Conservation (phyloP, 2,113 vertebrate genomes). For the Oreamnos americanus region DNA sequence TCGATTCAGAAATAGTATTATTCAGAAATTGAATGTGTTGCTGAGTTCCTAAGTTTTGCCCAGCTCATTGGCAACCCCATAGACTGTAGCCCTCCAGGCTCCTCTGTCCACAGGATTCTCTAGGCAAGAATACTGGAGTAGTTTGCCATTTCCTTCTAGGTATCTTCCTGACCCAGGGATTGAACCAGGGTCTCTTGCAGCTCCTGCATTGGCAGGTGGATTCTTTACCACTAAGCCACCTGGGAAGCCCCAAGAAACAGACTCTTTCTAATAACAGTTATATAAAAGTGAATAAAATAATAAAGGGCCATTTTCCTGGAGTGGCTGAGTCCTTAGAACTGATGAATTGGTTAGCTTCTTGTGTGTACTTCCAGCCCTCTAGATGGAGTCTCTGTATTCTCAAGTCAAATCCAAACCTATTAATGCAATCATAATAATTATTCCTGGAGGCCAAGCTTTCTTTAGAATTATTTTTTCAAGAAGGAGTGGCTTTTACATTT, state of each 20-base stretch:
- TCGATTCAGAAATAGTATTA: not conserved
- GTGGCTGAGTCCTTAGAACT: not conserved
- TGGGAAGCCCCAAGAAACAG: not conserved
- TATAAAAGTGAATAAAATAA: not conserved
- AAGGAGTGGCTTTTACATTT: not conserved
- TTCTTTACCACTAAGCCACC: not conserved
- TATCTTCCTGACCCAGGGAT: too few relatives aligned
- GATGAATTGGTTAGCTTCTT: not conserved
- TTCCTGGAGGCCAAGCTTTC: not conserved
- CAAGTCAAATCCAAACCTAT: not conserved
- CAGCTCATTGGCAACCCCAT: not conserved
- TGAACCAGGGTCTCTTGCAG: too few relatives aligned
- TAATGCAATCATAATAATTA: not conserved
- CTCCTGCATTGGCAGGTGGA: not conserved
- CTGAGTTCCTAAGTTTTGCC: not conserved
- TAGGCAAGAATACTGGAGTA: not conserved
- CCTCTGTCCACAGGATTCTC: not conserved
- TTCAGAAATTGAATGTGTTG: not conserved
- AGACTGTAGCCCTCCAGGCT: not conserved
- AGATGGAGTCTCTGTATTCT: not conserved
- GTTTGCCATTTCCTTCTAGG: not conserved
- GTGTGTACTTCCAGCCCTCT: not conserved
- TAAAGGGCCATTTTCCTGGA: not conserved
- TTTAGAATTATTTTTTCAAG: slow-evolving; percentile 13
- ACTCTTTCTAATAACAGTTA: not conserved